Percentiles rank a stretch among this genome's conserved stretches.
Conservation (phyloP, 2,797 vertebrate genomes). For the Syngnathus rostellatus region DNA sequence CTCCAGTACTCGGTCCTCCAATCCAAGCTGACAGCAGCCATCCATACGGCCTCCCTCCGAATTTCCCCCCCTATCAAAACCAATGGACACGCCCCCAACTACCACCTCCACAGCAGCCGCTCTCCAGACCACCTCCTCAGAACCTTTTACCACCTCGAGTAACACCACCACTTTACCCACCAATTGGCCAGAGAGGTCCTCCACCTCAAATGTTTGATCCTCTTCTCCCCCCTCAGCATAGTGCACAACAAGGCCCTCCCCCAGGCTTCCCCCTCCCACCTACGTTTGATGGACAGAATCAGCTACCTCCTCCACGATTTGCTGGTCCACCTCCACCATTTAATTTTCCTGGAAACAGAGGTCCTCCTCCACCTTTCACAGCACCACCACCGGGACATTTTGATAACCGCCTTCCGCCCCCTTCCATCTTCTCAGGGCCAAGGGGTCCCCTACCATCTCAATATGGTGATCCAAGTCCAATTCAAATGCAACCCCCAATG, state of each 20-base stretch:
- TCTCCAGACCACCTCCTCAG: constrained; percentile 56
- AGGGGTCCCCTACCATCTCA: constrained; percentile 74
- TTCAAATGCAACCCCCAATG: constrained; percentile 39
- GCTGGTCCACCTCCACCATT: constrained; percentile 78
- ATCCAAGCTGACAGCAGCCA: constrained; percentile 57
- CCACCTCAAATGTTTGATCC: constrained; percentile 77
- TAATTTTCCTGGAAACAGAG: constrained; percentile 78
- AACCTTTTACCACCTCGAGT: constrained; percentile 66
- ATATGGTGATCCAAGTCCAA: constrained; percentile 64
- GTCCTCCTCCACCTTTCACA: constrained; percentile 71
- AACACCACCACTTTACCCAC: constrained; percentile 57
- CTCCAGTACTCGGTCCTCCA: constrained; percentile 34
- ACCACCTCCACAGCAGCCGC: constrained; percentile 50
- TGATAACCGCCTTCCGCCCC: constrained; percentile 74
- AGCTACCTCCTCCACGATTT: constrained; percentile 71
- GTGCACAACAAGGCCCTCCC: constrained; percentile 68
- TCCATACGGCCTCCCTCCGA: constrained; percentile 54
- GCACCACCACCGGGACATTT: constrained; percentile 63
- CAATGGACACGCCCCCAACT: constrained; percentile 65
- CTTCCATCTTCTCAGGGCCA: constrained; percentile 74
- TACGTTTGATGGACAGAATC: constrained; percentile 73
- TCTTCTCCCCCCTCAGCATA: constrained; percentile 65
- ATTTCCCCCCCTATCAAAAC: constrained; percentile 67
- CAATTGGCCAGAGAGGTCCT: constrained; percentile 68
- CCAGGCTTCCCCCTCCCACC: constrained; percentile 60